Evolutionary conservation across 2,797 vertebrate species (phyloP).

Genomic region (Gallinago nigripennis): DNA sequence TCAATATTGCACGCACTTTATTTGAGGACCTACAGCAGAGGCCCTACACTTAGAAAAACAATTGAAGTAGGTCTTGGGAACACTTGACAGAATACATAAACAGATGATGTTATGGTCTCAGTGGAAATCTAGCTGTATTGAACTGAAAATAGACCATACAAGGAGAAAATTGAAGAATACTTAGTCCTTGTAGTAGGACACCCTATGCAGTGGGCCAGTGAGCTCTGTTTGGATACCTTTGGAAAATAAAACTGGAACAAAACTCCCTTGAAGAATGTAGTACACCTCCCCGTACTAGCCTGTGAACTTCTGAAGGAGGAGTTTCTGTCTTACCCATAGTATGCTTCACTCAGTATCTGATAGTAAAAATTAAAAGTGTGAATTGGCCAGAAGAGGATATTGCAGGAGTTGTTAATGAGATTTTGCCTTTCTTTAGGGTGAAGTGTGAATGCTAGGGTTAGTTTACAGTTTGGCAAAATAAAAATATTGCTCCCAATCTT

Average conservation of each 20-base stretch:
- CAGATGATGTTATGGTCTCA: constrained; percentile 49
- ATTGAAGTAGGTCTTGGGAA: constrained; percentile 55
- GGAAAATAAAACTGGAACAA: neutral
- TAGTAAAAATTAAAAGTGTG: neutral
- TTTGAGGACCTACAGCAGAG: constrained; percentile 62
- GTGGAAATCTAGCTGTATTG: constrained; percentile 48
- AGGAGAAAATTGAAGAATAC: constrained; percentile 33
- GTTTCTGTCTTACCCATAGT: neutral
- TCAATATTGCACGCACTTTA: constrained; percentile 22
- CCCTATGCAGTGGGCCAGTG: neutral
- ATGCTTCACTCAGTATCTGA: neutral
- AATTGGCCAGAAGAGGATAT: neutral
- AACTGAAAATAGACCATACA: constrained; percentile 50
- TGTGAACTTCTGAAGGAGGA: neutral
- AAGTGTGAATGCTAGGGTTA: neutral
- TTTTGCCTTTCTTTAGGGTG: neutral
- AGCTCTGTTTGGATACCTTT: neutral
- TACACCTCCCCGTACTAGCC: neutral
- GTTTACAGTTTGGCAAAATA: neutral
- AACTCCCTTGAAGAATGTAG: neutral
- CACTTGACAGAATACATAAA: constrained; percentile 45
- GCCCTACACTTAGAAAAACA: constrained; percentile 52
- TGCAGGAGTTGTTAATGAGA: neutral
- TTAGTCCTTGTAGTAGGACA: neutral
- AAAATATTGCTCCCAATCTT: rapidly evolving